Conservation (phyloP, 35 echinoderm and acorn worm species). For the Holothuria glaberrima region DNA sequence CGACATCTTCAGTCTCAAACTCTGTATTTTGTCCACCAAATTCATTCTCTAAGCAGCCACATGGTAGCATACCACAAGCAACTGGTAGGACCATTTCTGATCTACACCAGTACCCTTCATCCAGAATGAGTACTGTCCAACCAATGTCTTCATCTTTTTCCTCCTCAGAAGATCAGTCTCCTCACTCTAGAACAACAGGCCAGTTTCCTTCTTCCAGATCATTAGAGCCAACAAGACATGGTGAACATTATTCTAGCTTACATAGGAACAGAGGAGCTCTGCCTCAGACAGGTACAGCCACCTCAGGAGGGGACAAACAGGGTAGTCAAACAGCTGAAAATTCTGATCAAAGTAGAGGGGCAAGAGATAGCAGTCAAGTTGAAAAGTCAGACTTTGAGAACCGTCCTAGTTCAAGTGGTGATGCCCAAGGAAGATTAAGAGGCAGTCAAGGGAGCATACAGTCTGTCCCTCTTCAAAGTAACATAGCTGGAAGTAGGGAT, state of each 20-base stretch:
- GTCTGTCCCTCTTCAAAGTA: slow-evolving; percentile 89
- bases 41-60: slow-evolving; percentile 18
- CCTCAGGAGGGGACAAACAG: not conserved
- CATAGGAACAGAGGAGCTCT: not conserved
- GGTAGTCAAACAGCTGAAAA: not conserved
- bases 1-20: not conserved
- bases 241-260: not conserved
- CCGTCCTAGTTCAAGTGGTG: not conserved
- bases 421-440: not conserved
- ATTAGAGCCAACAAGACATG: not conserved
- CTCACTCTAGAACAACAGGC: not conserved
- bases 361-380: slow-evolving; percentile 12
- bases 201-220: slow-evolving; percentile 17
- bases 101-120: not conserved
- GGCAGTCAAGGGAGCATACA: slow-evolving; percentile 44
- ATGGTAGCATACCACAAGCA: not conserved
- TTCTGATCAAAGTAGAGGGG: not conserved
- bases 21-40: not conserved
- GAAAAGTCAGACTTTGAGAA: not conserved
- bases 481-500: slow-evolving; percentile 55
- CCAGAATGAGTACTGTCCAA: not conserved
- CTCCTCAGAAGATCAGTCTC: not conserved
- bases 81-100: not conserved
- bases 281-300: not conserved
- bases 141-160: not conserved